Conservation (phyloP, 2,797 vertebrate genomes). For the Poecile montanus region DNA sequence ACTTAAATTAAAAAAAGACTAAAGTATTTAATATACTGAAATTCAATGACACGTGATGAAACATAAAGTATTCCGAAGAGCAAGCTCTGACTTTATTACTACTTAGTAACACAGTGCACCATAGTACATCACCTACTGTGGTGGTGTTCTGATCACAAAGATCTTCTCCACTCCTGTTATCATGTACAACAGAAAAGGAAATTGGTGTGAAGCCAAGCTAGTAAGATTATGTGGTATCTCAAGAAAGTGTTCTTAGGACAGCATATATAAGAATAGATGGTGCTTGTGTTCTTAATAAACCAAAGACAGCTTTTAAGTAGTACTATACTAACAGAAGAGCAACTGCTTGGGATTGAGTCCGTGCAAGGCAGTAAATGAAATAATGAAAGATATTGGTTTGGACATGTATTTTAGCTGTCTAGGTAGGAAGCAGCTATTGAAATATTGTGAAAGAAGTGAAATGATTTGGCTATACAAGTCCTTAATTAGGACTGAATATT, state of each 20-base stretch:
- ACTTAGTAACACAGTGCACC: not conserved
- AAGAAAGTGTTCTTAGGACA: not conserved
- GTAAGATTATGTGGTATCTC: not conserved
- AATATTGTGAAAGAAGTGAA: not conserved
- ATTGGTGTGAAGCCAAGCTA: not conserved
- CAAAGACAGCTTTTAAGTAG: not conserved
- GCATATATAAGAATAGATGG: not conserved
- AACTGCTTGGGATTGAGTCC: not conserved
- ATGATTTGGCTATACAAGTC: not conserved
- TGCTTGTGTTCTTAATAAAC: not conserved
- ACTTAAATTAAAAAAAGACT: not conserved
- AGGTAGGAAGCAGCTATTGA: not conserved
- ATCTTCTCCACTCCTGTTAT: not conserved
- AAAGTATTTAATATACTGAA: not conserved
- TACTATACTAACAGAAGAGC: not conserved
- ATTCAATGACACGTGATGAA: not conserved
- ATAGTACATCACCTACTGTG: not conserved
- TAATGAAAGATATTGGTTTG: not conserved
- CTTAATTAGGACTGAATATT: not conserved
- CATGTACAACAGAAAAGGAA: not conserved
- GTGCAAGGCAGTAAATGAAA: not conserved
- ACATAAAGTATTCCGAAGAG: not conserved
- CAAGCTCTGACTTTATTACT: not conserved
- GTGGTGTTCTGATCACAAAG: not conserved
- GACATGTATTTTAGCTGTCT: not conserved